Evolutionary conservation across 2,113 vertebrate genomes (phyloP).

Genomic region (Pipa parva): DNA sequence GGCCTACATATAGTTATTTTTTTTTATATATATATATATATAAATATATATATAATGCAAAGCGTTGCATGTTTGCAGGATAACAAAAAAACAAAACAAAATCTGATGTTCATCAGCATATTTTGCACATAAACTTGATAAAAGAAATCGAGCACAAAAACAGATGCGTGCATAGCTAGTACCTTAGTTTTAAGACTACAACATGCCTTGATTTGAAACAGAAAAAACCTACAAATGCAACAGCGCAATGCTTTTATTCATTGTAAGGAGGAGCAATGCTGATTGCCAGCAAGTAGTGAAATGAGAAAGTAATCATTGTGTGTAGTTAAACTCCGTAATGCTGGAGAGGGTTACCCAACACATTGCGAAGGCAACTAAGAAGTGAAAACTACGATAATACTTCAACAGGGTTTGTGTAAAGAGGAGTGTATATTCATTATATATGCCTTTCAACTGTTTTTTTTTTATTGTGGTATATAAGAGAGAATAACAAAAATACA

Average conservation of each 20-base stretch:
- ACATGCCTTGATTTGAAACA: conserved; percentile 63
- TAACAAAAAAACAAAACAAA: conserved; percentile 18
- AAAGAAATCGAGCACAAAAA: conserved; percentile 51
- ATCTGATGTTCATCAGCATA: conserved; percentile 60
- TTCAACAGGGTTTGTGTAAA: conserved; percentile 63
- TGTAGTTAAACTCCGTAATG: conserved; percentile 29
- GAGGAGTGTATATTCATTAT: conserved; percentile 64
- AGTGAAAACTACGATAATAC: conserved; percentile 43
- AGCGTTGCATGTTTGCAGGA: conserved; percentile 70
- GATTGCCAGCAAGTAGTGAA: not conserved
- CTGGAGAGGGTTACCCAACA: not conserved
- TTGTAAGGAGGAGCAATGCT: conserved; percentile 56
- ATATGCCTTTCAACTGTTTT: conserved; percentile 84
- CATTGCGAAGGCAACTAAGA: not conserved
- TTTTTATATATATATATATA: too few relatives aligned
- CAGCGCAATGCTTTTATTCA: conserved; percentile 60
- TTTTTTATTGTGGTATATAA: conserved; percentile 46
- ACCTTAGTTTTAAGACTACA: conserved; percentile 52
- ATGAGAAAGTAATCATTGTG: not conserved
- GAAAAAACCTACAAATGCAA: conserved; percentile 43
- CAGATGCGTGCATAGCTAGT: conserved; percentile 57
- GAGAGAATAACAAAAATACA: conserved; percentile 2
- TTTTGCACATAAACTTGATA: conserved; percentile 55
- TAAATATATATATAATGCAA: conserved; percentile 56
- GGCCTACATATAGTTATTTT: conserved; percentile 48